Base-by-base conservation (phyloP, 2,888 invertebrate species). In the Ornithoptera alexandrae region DNA sequence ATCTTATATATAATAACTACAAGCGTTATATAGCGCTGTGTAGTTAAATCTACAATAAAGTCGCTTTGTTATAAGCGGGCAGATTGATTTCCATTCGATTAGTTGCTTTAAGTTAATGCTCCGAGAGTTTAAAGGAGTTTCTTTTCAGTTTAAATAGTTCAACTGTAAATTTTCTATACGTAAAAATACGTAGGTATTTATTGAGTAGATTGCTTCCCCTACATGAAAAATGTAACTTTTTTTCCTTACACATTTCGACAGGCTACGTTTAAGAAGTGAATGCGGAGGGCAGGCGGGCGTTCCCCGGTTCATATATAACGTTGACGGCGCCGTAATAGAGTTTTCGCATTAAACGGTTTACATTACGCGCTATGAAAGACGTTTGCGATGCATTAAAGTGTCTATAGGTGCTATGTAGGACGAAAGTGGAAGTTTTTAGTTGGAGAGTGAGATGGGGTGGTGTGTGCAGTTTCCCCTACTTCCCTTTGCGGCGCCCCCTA, bases 381-480 rank as follows among this genome's bases (percentile, higher is more conserved):
- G 83, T 82, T 84, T 81, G 18, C 39, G 12, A 53, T 24, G 59
- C 17, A 57, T 22, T 39, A 22, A 58, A 59, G 39, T 50, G 18
- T 22, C 36, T 50, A 53, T 67, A 5, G 22, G 20, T 75, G 84
- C 84, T 83, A 83, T 86, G 86, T 87, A 85, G 82, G 84, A 83
- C 46, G 80, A 81, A 82, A 82, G 64, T 39, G 64, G n/a, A 50
- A 59, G 59, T 63, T 68, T 60, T 39, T 68, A 53, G 12, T 59
- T 59, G 24, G 10, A 62, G 36, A n/a, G 22, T 10, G 24, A 58
- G 36, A n/a, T 30, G 58, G 20, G 56, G 20, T 10, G 15, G 46
- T 18, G 46, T 50, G 74, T 74, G 76, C 74, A 78, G 76, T 75
- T 78, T 78, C 78, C 80, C 75, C 74, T 68, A 71, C 60, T 71